Conservation (phyloP, 92 coral and sea anemone genomes). For the Umimayanthus kanabou region DNA sequence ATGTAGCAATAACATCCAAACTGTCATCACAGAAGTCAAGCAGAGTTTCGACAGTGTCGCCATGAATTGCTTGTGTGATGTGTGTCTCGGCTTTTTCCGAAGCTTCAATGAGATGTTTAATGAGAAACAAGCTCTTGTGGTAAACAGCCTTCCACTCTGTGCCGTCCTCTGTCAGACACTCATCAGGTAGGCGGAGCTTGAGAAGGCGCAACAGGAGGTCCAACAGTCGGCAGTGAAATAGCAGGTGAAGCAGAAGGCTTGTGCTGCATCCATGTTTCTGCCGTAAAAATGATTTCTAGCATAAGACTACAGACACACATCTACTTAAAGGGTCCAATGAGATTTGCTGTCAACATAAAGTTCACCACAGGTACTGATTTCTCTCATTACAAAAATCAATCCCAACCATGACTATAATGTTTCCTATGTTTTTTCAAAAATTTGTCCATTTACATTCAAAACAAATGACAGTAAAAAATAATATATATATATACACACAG, state of each 20-base stretch:
- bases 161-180: conserved; percentile 47
- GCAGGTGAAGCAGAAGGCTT: conserved; percentile 19
- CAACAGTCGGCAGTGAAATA: conserved; percentile 64
- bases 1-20: conserved; percentile 61
- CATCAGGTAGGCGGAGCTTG: conserved; percentile 70
- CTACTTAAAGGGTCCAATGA: too few relatives aligned
- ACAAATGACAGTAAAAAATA: too few relatives aligned
- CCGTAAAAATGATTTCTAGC: background rate
- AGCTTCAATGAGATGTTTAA: conserved; percentile 61
- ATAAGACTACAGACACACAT: background rate
- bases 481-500: too few relatives aligned
- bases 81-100: conserved; percentile 52
- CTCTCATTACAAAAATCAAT: too few relatives aligned
- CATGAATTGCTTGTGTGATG: conserved; percentile 49
- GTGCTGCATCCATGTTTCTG: conserved; percentile 17
- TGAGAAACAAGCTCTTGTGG: conserved; percentile 61
- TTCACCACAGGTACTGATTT: too few relatives aligned
- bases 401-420: too few relatives aligned
- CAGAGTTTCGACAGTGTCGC: conserved; percentile 68
- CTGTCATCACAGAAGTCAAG: conserved; percentile 70
- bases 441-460: too few relatives aligned
- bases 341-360: too few relatives aligned
- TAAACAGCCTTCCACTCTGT: conserved; percentile 73
- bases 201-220: conserved; percentile 62
- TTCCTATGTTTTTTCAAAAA: too few relatives aligned